These are phyloP conservation scores for Neoarius graeffei DNA, from an alignment of 2,113 vertebrate genomes.

Conservation along the genomic window DNA sequence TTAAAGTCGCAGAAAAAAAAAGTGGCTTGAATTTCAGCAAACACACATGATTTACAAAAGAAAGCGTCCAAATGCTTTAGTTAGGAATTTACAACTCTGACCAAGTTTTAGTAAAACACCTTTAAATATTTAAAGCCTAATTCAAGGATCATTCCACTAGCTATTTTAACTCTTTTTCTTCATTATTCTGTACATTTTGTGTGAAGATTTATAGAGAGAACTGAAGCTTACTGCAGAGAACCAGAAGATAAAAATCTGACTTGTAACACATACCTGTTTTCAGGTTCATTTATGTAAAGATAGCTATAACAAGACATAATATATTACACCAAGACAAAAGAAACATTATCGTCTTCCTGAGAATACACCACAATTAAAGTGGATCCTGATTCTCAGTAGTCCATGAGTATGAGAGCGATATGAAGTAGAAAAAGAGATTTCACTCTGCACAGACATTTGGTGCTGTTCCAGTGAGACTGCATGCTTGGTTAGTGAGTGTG, in stretches of 20 bases:
- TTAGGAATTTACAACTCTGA: neutral
- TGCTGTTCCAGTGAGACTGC: conserved; percentile 21
- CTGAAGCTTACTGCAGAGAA: neutral
- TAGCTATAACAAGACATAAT: neutral
- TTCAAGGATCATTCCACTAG: neutral
- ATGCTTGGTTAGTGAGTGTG: conserved; percentile 53
- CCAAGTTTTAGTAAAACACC: neutral
- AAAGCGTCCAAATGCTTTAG: neutral
- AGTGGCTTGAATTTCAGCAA: neutral
- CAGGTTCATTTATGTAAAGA: neutral
- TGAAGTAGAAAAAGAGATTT: conserved; percentile 2
- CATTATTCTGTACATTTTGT: neutral
- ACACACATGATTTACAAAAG: neutral
- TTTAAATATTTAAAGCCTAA: neutral
- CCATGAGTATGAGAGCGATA: neutral
- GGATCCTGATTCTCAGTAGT: neutral
- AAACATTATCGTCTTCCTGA: neutral
- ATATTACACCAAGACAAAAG: neutral
- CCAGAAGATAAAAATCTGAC: neutral
- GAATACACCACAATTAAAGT: neutral
- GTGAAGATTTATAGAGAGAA: neutral
- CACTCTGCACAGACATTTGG: conserved; percentile 5
- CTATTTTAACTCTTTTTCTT: neutral
- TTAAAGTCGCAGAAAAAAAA: neutral
- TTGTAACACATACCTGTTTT: neutral